phyloP scores from a whole-genome alignment of 2,797 vertebrate species.

The Peromyscus eremicus region DNA sequence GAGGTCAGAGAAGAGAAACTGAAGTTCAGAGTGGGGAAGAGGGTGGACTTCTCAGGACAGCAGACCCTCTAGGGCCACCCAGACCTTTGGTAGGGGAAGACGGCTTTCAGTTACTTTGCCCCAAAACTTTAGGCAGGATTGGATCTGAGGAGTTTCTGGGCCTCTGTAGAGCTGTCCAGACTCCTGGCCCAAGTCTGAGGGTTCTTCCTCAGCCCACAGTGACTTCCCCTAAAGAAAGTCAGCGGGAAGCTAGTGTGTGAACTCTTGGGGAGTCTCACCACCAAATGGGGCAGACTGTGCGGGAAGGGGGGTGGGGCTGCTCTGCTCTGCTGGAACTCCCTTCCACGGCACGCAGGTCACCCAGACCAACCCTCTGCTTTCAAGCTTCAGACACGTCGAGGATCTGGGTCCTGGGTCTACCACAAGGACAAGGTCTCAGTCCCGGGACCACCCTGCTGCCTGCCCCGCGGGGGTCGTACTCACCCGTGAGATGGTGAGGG shows the following conservation, averaged over 20 bases:
- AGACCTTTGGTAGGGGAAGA: background rate
- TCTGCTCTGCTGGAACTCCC: background rate
- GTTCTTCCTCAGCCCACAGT: background rate
- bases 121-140: background rate
- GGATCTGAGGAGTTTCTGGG: background rate
- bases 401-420: constrained; percentile 10
- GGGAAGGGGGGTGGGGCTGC: background rate
- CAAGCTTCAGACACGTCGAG: constrained; percentile 44
- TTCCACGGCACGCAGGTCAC: background rate
- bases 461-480: constrained; percentile 79
- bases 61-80: background rate
- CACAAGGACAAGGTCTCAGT: background rate
- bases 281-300: background rate
- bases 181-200: background rate
- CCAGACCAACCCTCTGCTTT: background rate
- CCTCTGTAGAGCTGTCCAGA: constrained; percentile 16
- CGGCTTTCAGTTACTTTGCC: background rate
- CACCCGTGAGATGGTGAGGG: constrained; percentile 97
- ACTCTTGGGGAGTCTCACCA: background rate
- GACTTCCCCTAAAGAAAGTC: background rate
- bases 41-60: background rate
- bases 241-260: background rate
- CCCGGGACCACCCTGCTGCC: constrained; percentile 5
- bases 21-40: background rate
- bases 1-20: constrained; percentile 34